Conservation (phyloP, 2,797 vertebrate genomes). For the Prionace glauca region DNA sequence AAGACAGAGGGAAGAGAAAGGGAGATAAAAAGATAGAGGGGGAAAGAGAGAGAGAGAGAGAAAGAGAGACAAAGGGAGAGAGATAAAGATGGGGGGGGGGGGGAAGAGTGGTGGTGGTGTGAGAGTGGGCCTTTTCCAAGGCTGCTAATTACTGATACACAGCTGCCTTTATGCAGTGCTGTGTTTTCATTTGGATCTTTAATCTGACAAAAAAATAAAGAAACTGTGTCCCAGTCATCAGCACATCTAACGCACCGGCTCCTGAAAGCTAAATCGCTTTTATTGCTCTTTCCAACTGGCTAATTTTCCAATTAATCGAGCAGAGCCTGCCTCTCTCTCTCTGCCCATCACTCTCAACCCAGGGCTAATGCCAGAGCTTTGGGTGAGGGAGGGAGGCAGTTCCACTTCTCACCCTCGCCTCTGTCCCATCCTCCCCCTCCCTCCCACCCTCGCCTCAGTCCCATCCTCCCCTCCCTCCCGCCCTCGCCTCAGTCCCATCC, state of each 20-base stretch:
- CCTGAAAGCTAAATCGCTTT: not conserved
- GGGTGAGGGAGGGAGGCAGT: not conserved
- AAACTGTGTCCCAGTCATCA: not conserved
- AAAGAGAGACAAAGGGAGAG: conserved; percentile 46
- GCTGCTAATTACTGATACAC: conserved; percentile 41
- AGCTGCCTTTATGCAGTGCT: not conserved
- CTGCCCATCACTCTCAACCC: not conserved
- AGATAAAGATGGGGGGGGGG: not conserved
- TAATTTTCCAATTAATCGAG: conserved; percentile 3
- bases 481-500: too few species aligned
- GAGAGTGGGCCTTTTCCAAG: conserved; percentile 56
- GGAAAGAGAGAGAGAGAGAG: conserved; percentile 16
- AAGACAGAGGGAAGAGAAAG: conserved; percentile 28
- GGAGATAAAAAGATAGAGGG: conserved; percentile 35
- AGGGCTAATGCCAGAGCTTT: not conserved
- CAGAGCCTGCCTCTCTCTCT: not conserved
- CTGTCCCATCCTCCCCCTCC: too few species aligned
- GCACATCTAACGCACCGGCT: not conserved
- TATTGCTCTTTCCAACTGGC: conserved; percentile 25
- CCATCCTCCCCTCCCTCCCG: too few species aligned
- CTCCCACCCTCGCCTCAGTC: too few species aligned
- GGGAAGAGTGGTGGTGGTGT: conserved; percentile 48
- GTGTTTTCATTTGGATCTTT: not conserved
- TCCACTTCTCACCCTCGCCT: too few species aligned
- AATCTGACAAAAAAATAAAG: conserved; percentile 11